A percentile compares a stretch with the other conserved stretches of the same genome.
These are phyloP conservation scores for Galerucella pusilla DNA, from an alignment of 2,888 invertebrate genomes.

Conservation along the genomic window DNA sequence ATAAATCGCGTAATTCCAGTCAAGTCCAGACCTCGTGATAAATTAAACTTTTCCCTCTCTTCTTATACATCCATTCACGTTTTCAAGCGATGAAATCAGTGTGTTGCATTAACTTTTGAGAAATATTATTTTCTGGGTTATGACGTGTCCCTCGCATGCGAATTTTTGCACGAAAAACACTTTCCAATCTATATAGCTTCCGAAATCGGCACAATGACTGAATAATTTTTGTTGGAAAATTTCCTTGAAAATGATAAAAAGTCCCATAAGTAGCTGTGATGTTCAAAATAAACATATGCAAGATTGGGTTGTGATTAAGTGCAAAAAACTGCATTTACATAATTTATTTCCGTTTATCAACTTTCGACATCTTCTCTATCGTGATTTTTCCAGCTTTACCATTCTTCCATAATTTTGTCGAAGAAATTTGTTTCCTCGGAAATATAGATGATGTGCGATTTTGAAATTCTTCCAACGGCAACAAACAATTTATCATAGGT, in stretches of 20 bases:
- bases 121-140: constrained; percentile 30
- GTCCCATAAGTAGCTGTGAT: too few relatives aligned
- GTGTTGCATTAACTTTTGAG: constrained; percentile 34
- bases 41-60: constrained; percentile 27
- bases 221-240: not conserved
- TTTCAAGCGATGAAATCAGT: constrained; percentile 36
- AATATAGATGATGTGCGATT: constrained; percentile 4
- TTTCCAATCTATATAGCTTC: constrained; percentile 25
- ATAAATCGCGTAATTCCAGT: not conserved
- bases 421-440: not conserved
- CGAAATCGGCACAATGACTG: not conserved
- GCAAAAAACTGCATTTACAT: too few relatives aligned
- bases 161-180: constrained; percentile 27
- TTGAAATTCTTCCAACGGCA: constrained; percentile 14
- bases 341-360: too few relatives aligned
- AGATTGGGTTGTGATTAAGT: too few relatives aligned
- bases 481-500: constrained; percentile 21
- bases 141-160: constrained; percentile 31
- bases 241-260: not conserved
- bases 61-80: constrained; percentile 24
- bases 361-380: not conserved
- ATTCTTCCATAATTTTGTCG: not conserved
- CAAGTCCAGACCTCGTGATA: constrained; percentile 28
- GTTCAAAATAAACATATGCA: too few relatives aligned
- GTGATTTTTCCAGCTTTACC: not conserved